Conservation (phyloP, 1,140 invertebrate genomes). For the Physella acuta region DNA sequence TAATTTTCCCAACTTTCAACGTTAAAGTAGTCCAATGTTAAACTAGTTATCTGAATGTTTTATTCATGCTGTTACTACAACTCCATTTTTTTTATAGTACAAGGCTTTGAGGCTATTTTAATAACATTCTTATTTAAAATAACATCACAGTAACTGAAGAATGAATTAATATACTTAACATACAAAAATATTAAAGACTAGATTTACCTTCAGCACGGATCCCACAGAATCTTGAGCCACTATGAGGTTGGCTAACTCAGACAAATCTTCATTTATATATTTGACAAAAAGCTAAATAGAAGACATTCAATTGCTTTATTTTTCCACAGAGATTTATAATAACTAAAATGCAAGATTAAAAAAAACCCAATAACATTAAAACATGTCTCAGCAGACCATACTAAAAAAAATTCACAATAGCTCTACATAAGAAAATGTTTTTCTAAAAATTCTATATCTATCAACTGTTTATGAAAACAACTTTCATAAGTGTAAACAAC, state of each 20-base stretch:
- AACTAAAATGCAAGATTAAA: not conserved
- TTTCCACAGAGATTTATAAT: no score
- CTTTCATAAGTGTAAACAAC: not conserved
- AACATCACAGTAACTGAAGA: not conserved
- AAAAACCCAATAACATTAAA: not conserved
- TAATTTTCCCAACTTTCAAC: no score
- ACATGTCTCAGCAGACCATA: not conserved
- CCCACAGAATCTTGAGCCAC: conserved; percentile 17
- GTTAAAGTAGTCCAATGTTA: no score
- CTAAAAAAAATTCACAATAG: not conserved
- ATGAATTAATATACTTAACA: not conserved
- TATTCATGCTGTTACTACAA: no score
- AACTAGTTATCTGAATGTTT: no score
- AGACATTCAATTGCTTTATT: no score
- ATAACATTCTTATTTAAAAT: not conserved
- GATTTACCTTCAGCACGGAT: conserved; percentile 17
- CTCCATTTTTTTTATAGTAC: not conserved
- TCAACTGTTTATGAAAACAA: not conserved
- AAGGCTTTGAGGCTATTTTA: not conserved
- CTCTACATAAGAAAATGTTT: not conserved
- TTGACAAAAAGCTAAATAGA: conserved; percentile 22
- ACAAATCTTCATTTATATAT: conserved; percentile 20
- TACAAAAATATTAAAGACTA: conserved; percentile 1
- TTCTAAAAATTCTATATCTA: not conserved
- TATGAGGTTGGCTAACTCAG: conserved; percentile 19